Evolutionary conservation across 2,888 invertebrate genomes (phyloP), one percentile per base, ranked within the genome.

Genomic region (Pyrochroa serraticornis): DNA sequence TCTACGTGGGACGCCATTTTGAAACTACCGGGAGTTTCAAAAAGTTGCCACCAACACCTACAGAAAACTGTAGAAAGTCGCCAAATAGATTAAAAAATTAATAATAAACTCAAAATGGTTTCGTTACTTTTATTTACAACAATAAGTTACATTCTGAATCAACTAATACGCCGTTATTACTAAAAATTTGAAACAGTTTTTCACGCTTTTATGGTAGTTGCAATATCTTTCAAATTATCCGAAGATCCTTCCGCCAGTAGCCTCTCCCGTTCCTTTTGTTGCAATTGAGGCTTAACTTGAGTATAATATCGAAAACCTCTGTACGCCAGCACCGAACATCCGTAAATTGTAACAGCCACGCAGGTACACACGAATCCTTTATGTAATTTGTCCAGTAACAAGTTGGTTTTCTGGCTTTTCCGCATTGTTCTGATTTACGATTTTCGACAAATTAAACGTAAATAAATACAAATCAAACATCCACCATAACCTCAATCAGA

Each of bases 311-410:
- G 73, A 64, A 82, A 81, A 52, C 78, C 79, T 53, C 82, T 78
- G 62, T 77, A 62, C 32, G 82, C 83, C 8, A 83, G 63, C 39
- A 83, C 63, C 41, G 75, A 75, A 30, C 80, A 77, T 36, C 83
- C 85, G 68, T 80, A 82, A 0, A 82, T 50, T 10, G 86, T 85
- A 6, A 85, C 75, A 3, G 82, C 85, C 35, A 85, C 73, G 67
- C 85, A 85, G 10, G 80, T 74, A 32, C 76, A 76, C 0, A 86
- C 86, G 39, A 82, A 79, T 13, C 84, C 83, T 70, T 80, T 82
- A 68, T 86, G 86, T 32, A 85, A 66, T 60, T 74, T 79, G 64
- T 85, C 82, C 30, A 83, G 49, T 12, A 83, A 60, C 9, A 71
- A 55, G 68, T 69, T 80, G 9, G 68, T 71, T 58, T 72, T 70